Percentiles rank a stretch among this genome's conserved stretches.
These are phyloP conservation scores for Diabrotica balteata DNA, from an alignment of 2,888 invertebrate species.

Conservation along the genomic window DNA sequence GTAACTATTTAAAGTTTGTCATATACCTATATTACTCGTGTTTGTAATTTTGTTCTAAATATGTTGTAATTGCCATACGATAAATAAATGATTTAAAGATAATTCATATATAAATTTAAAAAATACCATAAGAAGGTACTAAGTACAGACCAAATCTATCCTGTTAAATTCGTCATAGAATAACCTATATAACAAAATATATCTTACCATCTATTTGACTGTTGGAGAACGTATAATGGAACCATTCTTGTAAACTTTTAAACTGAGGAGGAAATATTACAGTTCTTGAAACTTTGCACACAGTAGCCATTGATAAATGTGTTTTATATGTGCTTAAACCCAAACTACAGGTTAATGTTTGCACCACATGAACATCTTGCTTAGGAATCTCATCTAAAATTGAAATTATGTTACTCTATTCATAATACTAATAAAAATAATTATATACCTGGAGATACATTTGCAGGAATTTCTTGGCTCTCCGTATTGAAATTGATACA, in stretches of 20 bases:
- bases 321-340: constrained; percentile 74
- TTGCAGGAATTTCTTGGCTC: constrained; percentile 83
- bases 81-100: too few species aligned
- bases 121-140: neutral
- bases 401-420: constrained; percentile 5
- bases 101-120: neutral
- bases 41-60: too few species aligned
- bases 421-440: neutral
- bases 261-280: constrained; percentile 96
- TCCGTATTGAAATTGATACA: constrained; percentile 92
- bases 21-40: too few species aligned
- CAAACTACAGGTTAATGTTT: constrained; percentile 88
- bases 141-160: too few species aligned
- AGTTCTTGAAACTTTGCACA: constrained; percentile 89
- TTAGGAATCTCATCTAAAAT: constrained; percentile 55
- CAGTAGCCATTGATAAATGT: constrained; percentile 92
- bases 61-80: too few species aligned
- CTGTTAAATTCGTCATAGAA: too few species aligned
- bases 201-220: constrained; percentile 89
- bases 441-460: constrained; percentile 61
- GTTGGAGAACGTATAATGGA: constrained; percentile 93
- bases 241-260: constrained; percentile 94
- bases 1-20: too few species aligned
- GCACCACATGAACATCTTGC: constrained; percentile 81
- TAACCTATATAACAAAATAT: neutral